Percentiles rank a stretch among this genome's conserved stretches.
Conservation (phyloP, 2,113 vertebrate genomes). For the human (Homo sapiens) region DNA sequence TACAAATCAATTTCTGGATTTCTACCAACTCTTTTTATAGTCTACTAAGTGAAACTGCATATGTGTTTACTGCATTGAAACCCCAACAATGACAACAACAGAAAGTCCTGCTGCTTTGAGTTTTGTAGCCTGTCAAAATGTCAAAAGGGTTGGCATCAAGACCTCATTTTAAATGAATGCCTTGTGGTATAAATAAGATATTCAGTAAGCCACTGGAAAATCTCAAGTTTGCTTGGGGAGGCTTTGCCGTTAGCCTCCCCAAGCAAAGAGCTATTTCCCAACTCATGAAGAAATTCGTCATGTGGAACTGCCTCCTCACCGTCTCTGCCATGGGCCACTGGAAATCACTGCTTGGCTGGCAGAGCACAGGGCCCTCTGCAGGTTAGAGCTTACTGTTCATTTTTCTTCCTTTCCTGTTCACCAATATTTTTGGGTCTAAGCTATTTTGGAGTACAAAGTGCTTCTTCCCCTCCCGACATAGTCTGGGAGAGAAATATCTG, state of each 20-base stretch:
- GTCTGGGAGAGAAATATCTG: neutral
- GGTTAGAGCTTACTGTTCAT: neutral
- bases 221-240: neutral
- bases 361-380: neutral
- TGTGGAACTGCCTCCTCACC: fast-evolving
- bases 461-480: neutral
- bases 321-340: neutral
- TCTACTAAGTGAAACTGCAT: neutral
- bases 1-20: constrained; percentile 45
- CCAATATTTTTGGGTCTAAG: neutral
- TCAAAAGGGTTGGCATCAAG: constrained; percentile 69
- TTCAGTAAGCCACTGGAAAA: neutral
- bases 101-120: constrained; percentile 46
- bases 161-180: constrained; percentile 56
- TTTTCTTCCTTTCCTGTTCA: constrained; percentile 8
- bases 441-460: neutral
- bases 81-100: neutral
- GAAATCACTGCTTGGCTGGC: neutral
- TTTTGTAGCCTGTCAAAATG: constrained; percentile 67
- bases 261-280: neutral
- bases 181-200: neutral
- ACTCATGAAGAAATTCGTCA: constrained; percentile 1
- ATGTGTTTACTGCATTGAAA: neutral
- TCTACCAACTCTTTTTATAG: constrained; percentile 27
- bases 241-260: fast-evolving